Conservation (phyloP, 1,140 invertebrate genomes). For the Telenomus remus region DNA sequence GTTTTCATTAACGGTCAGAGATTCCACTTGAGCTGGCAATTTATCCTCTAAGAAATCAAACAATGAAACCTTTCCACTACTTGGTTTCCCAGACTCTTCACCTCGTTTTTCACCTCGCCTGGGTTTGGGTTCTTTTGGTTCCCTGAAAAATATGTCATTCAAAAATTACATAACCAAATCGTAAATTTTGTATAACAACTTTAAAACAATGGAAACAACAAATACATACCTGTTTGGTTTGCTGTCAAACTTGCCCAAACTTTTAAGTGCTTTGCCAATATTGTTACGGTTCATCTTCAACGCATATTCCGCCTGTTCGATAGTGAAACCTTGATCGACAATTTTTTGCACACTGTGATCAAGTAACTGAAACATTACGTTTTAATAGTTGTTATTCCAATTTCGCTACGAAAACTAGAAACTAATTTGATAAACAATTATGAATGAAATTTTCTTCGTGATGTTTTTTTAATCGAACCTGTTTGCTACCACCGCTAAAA, state of each 20-base stretch:
- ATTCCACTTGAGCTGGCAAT: slow-evolving; percentile 78
- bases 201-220: slow-evolving; percentile 1
- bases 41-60: slow-evolving; percentile 93
- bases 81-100: slow-evolving; percentile 81
- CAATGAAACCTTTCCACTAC: slow-evolving; percentile 85
- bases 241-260: slow-evolving; percentile 78
- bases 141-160: slow-evolving; percentile 45
- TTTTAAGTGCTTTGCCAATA: slow-evolving; percentile 82
- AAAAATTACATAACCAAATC: slow-evolving; percentile 3
- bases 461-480: slow-evolving; percentile 69
- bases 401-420: neutral
- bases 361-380: slow-evolving; percentile 73
- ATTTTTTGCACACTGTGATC: slow-evolving; percentile 89
- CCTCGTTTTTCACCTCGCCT: slow-evolving; percentile 77
- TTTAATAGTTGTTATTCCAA: neutral
- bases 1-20: slow-evolving; percentile 51
- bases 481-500: slow-evolving; percentile 83
- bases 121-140: slow-evolving; percentile 65
- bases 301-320: slow-evolving; percentile 85
- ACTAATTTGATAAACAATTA: too few species aligned
- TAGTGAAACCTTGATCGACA: slow-evolving; percentile 85
- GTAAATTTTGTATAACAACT: slow-evolving; percentile 6
- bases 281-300: slow-evolving; percentile 84
- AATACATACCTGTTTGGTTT: slow-evolving; percentile 62
- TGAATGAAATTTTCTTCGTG: too few species aligned